These are phyloP conservation scores for Hemiscyllium ocellatum DNA, from an alignment of 2,113 vertebrate genomes.

Conservation along the genomic window DNA sequence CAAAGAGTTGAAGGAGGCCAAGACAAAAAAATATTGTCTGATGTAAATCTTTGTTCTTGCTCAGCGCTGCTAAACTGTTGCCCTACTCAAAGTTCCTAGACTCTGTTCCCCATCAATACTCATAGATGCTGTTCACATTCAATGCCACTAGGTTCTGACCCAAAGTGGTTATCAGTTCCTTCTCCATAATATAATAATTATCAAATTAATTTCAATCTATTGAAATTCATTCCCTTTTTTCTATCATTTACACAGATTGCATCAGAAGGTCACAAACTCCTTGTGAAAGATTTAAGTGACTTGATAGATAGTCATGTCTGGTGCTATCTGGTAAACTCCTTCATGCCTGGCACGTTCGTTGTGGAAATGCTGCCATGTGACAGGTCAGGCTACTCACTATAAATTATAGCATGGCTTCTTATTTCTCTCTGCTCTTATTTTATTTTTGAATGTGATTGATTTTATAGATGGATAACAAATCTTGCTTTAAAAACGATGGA, in stretches of 20 bases:
- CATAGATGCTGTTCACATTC: not conserved
- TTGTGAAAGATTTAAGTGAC: constrained; percentile 38
- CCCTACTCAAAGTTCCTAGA: not conserved
- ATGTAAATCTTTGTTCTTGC: not conserved
- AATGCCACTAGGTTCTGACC: not conserved
- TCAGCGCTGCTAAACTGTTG: not conserved
- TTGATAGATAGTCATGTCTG: constrained; percentile 38
- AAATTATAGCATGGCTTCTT: not conserved
- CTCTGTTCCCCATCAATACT: not conserved
- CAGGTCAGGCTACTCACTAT: constrained; percentile 36
- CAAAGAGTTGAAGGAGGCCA: not conserved
- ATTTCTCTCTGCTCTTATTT: not conserved
- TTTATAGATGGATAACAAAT: constrained; percentile 41
- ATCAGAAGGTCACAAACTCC: not conserved
- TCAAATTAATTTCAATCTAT: not conserved
- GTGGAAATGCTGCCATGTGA: constrained; percentile 41
- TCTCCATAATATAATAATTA: not conserved
- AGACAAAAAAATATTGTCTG: not conserved
- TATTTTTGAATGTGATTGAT: not conserved
- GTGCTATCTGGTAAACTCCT: constrained; percentile 42
- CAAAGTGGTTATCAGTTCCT: not conserved
- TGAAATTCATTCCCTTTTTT: not conserved
- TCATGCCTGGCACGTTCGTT: constrained; percentile 42
- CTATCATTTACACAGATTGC: constrained; percentile 36
- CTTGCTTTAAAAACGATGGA: constrained; percentile 43